Percentiles rank a stretch among this genome's conserved stretches.
Conservation (phyloP, 2,113 vertebrate genomes). For the Eulacestoma nigropectus region DNA sequence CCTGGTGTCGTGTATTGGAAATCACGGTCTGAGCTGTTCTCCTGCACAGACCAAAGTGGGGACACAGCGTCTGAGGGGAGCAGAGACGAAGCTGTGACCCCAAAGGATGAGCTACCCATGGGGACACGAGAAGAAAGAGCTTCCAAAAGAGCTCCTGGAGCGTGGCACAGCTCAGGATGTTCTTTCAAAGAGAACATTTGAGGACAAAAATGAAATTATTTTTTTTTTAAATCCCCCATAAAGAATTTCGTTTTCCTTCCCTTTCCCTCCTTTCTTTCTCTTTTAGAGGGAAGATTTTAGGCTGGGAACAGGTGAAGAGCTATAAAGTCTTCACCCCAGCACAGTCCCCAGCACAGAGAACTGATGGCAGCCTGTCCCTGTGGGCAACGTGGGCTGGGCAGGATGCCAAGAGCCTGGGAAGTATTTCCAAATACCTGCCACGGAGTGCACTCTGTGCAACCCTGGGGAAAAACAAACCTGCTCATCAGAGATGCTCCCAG, state of each 20-base stretch:
- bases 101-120: not conserved
- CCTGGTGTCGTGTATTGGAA: not conserved
- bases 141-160: not conserved
- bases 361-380: not conserved
- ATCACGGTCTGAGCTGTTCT: not conserved
- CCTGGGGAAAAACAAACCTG: not conserved
- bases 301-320: not conserved
- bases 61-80: not conserved
- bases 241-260: not conserved
- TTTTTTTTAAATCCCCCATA: not conserved
- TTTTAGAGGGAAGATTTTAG: not conserved
- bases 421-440: not conserved
- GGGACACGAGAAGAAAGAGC: not conserved
- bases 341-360: not conserved
- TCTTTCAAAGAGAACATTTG: not conserved
- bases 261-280: not conserved
- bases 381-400: not conserved
- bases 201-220: not conserved
- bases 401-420: not conserved
- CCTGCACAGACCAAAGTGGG: not conserved
- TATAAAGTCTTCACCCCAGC: not conserved
- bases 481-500: not conserved
- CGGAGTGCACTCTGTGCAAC: not conserved
- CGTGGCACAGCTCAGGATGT: not conserved
- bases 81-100: not conserved